phyloP scores from a whole-genome alignment of 2,113 vertebrate species.

The Potamarius usumacintae region DNA sequence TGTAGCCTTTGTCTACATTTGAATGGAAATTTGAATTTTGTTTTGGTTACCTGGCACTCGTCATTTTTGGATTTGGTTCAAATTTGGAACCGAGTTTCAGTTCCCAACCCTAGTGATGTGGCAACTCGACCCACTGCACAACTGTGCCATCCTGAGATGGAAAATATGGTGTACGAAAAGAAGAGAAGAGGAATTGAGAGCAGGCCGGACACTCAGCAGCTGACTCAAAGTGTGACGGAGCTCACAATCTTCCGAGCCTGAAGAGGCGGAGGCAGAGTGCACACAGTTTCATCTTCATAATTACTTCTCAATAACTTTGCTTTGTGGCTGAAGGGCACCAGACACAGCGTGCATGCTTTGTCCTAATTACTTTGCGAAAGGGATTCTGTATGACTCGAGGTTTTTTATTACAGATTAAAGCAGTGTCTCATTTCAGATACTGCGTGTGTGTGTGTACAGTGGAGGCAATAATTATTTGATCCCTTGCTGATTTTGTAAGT shows the following conservation, averaged over 20 bases:
- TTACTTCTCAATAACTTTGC: conserved; percentile 4
- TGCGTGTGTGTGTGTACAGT: too few species aligned
- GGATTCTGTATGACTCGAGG: not conserved
- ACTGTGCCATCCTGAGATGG: conserved; percentile 2
- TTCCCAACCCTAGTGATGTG: not conserved
- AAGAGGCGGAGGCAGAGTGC: not conserved
- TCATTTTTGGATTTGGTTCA: too few species aligned
- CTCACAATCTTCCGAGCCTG: not conserved
- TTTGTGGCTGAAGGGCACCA: conserved; percentile 12
- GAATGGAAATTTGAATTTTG: too few species aligned
- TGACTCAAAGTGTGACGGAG: conserved; percentile 35
- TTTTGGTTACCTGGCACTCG: too few species aligned
- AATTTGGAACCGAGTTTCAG: too few species aligned
- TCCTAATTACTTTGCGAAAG: conserved; percentile 6
- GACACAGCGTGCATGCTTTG: not conserved
- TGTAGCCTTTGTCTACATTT: too few species aligned
- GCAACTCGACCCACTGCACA: not conserved
- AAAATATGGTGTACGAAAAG: conserved; percentile 15
- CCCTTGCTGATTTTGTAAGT: too few species aligned
- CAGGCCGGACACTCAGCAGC: conserved; percentile 5
- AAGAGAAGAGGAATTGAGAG: conserved; percentile 11
- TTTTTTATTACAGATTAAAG: not conserved
- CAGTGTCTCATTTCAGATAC: too few species aligned
- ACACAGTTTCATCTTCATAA: conserved; percentile 23
- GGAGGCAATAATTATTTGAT: too few species aligned